phyloP scores from a whole-genome alignment of 2,797 vertebrate genomes.

The Mallotus villosus region DNA sequence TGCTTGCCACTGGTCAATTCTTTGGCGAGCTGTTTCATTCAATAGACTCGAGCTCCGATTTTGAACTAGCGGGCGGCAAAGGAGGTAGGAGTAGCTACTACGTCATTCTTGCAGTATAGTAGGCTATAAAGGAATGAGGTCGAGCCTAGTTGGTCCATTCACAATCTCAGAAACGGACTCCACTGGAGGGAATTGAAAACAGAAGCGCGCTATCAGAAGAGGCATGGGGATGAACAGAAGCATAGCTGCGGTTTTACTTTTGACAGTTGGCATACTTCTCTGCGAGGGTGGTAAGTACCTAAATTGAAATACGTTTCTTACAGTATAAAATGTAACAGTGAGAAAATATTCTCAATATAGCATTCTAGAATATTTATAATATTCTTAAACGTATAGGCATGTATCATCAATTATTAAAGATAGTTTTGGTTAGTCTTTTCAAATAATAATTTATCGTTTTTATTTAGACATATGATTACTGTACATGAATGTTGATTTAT shows the following conservation, averaged over 20 bases:
- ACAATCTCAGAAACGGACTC: constrained; percentile 14
- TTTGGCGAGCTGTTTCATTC: too few relatives aligned
- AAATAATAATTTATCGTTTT: too few relatives aligned
- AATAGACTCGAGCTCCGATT: too few relatives aligned
- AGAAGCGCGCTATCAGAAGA: not conserved
- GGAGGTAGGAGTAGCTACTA: not conserved
- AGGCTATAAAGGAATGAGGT: not conserved
- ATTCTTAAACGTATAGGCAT: not conserved
- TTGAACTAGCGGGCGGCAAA: not conserved
- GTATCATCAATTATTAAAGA: not conserved
- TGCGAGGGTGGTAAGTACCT: constrained; percentile 66
- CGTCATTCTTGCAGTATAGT: not conserved
- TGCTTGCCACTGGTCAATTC: too few relatives aligned
- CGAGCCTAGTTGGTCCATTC: constrained; percentile 11
- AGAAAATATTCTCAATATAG: too few relatives aligned
- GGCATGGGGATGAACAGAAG: constrained; percentile 66
- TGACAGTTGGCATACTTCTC: constrained; percentile 57
- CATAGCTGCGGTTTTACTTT: constrained; percentile 47
- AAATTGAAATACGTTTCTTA: not conserved
- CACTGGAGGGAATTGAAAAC: not conserved
- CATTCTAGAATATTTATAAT: too few relatives aligned
- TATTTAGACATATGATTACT: not conserved
- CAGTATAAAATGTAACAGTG: not conserved
- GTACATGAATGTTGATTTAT: not conserved
- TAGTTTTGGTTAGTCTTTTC: too few relatives aligned